A percentile compares a stretch with the other conserved stretches of the same genome.
These are phyloP conservation scores for Nilaparvata lugens DNA, from an alignment of 1,140 invertebrate genomes.

Conservation along the genomic window DNA sequence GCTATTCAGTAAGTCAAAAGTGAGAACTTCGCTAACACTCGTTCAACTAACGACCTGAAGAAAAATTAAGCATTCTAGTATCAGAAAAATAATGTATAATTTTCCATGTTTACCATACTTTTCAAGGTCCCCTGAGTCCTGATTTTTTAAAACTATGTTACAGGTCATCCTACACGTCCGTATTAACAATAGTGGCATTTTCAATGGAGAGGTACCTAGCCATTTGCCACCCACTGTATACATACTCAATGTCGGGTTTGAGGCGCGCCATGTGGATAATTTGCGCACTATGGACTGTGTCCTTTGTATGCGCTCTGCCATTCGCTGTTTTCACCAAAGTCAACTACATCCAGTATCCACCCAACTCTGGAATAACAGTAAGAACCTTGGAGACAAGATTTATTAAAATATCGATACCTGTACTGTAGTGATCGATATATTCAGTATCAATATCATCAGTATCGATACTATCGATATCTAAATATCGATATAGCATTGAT, in stretches of 20 bases:
- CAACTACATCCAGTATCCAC: constrained; percentile 59
- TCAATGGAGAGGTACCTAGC: constrained; percentile 80
- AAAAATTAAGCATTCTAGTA: no score
- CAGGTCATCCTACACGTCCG: constrained; percentile 72
- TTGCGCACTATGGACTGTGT: constrained; percentile 62
- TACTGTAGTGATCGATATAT: neutral
- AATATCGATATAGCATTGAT: no score
- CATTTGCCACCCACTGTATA: constrained; percentile 79
- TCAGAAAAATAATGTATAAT: no score
- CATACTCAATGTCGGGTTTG: constrained; percentile 69
- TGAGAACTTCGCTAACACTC: no score
- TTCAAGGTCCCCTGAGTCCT: no score
- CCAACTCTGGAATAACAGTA: constrained; percentile 25
- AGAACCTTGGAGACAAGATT: no score
- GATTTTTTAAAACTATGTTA: neutral
- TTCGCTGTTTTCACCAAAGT: constrained; percentile 60
- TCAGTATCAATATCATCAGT: neutral
- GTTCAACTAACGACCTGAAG: no score
- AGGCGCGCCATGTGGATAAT: constrained; percentile 72
- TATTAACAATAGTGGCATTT: constrained; percentile 82
- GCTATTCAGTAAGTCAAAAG: no score
- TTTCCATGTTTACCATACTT: no score
- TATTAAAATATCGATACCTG: neutral
- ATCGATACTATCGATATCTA: constrained; percentile 6
- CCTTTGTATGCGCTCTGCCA: constrained; percentile 65